These are phyloP conservation scores for Haliclona indistincta DNA, from an alignment of 37 sponge, comb jelly and placozoan genomes.

Conservation along the genomic window DNA sequence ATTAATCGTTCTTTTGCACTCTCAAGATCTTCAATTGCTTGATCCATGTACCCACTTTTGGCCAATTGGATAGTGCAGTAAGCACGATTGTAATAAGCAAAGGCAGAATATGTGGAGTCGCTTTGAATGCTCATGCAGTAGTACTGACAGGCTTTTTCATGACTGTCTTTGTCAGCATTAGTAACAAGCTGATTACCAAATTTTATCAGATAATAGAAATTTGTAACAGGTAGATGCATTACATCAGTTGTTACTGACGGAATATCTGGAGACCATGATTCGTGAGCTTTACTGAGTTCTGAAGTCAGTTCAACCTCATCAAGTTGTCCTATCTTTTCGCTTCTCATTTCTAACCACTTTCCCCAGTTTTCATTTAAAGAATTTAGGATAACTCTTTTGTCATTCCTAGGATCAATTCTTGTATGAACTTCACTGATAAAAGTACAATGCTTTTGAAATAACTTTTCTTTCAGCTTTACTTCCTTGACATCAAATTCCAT, in stretches of 20 bases:
- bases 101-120: background rate
- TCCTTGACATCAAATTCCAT: constrained; percentile 8
- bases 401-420: background rate
- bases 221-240: background rate
- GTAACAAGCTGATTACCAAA: constrained; percentile 1
- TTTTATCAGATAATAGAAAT: background rate
- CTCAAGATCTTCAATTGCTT: background rate
- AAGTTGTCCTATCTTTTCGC: background rate
- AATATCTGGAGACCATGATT: no score
- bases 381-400: background rate
- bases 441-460: constrained; percentile 3
- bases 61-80: background rate
- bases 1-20: background rate
- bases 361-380: constrained; percentile 1
- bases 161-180: background rate
- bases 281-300: no score
- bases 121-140: background rate
- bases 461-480: background rate
- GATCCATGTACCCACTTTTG: background rate
- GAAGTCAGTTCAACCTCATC: background rate
- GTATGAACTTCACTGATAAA: background rate
- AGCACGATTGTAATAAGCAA: constrained; percentile 14
- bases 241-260: background rate
- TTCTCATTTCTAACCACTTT: constrained; percentile 3
- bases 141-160: background rate